Evolutionary conservation across 1,140 invertebrate genomes (phyloP), one percentile per base, ranked within the genome.

Genomic region (Eulimnadia texana): DNA sequence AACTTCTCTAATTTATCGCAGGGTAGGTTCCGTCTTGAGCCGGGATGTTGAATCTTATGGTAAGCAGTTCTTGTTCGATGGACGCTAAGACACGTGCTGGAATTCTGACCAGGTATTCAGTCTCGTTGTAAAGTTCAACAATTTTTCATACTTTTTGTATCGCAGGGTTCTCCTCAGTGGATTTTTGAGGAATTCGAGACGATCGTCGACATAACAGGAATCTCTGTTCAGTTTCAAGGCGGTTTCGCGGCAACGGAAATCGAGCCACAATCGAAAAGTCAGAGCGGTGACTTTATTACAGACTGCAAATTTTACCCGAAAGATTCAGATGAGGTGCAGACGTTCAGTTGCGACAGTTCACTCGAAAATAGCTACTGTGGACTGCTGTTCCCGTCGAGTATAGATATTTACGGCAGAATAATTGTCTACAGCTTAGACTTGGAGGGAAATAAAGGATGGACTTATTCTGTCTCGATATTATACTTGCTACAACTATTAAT

Each of bases 101-200:
- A 78, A 78, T 64, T 78, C 76, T 16, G 75, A 77, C 64, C 72
- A 76, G 66, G 75, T 75, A n/a, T n/a, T n/a, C n/a, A n/a, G n/a
- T n/a, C n/a, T n/a, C n/a, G n/a, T n/a, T n/a, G n/a, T n/a, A n/a
- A n/a, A n/a, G n/a, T n/a, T n/a, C n/a, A n/a, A n/a, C n/a, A n/a
- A n/a, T n/a, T n/a, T n/a, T n/a, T n/a, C n/a, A n/a, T n/a, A 51
- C 11, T 19, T 22, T 60, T 25, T 19, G n/a, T n/a, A n/a, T 61
- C 53, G 0, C 64, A 77, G 74, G 76, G 76, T 13, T 68, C 66
- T 2, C 73, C 73, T 51, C 76, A 78, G 65, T 77, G 73, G 72
- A 69, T 78, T 20, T 42, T 65, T 20, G 16, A 77, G 20, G 68
- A 72, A 3, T 76, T 78, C 61, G 19, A 20, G 19, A 49, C 51